Percentiles rank a stretch among this genome's conserved stretches.
These are phyloP conservation scores for Scyliorhinus canicula DNA, from an alignment of 2,797 vertebrate genomes.

Conservation along the genomic window DNA sequence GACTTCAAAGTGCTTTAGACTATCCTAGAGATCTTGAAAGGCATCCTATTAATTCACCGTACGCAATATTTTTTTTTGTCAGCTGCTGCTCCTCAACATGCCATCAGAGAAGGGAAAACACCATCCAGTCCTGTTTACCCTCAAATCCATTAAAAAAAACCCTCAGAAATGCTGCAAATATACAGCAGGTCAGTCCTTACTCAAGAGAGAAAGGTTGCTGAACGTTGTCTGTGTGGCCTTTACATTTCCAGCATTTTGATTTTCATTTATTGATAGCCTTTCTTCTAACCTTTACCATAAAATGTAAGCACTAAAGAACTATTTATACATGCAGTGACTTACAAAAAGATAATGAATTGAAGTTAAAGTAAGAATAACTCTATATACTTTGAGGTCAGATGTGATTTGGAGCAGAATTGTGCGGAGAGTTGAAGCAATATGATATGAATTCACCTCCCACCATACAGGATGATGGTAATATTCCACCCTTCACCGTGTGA, in stretches of 20 bases:
- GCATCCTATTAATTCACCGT: neutral
- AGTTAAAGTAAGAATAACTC: neutral
- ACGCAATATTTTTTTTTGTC: neutral
- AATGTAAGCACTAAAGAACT: neutral
- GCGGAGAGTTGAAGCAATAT: neutral
- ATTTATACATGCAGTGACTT: neutral
- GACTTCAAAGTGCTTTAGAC: too few relatives aligned
- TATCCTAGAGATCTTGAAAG: neutral
- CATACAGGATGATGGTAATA: neutral
- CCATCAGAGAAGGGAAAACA: neutral
- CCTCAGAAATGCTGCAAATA: neutral
- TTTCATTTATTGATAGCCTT: neutral
- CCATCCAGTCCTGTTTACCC: neutral
- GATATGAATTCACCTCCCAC: neutral
- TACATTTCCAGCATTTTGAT: neutral
- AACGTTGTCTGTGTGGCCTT: neutral
- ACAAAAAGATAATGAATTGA: too few relatives aligned
- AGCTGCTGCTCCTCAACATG: neutral
- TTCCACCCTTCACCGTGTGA: neutral
- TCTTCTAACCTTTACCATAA: neutral
- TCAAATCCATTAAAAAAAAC: neutral
- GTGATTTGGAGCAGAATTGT: neutral
- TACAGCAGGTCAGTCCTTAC: neutral
- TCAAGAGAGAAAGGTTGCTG: neutral
- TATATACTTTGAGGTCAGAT: neutral